Evolutionary conservation across 2,797 vertebrate genomes (phyloP), one percentile per base, ranked within the genome.

Genomic region (Myotis planiceps): DNA sequence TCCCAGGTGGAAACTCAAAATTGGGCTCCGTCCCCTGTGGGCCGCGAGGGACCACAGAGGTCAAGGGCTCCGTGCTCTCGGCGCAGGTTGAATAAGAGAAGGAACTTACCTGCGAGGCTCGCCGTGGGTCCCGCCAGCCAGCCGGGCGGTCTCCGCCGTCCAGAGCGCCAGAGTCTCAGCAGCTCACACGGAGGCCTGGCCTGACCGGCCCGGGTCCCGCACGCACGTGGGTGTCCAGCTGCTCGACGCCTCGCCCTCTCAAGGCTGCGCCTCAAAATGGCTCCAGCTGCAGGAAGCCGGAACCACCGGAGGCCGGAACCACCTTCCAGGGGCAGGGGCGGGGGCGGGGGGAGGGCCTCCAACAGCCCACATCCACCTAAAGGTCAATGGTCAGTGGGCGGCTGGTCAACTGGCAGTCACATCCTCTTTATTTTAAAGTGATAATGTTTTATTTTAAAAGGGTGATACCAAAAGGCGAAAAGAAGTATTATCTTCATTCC

Each of bases 11-110:
- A 23, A 81, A 23, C 16, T 29, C 12, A 19, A 23, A 21, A 15
- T 9, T 45, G 39, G 39, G 58, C 39, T 39, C 37, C 4, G 25
- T 27, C 4, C 37, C 32, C 1, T 0, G 27, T 29, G n/a, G 23
- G 53, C 39, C 45, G 18, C 55, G 14, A 19, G 39, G 47, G 29
- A 37, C n/a, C 3, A 12, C 8, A 58, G 9, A 19, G 39, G 42
- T 15, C 2, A 13, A 10, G 10, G 42, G 6, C 23, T 6, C 5
- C 25, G 6, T 0, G 18, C 0, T 7, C 16, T 3, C 15, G 25
- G 16, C 6, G 1, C 51, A 18, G 6, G 45, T 6, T 21, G n/a
- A 29, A 29, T 14, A 39, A 49, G 27, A 25, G 23, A 76, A 63
- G 27, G 9, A 68, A 55, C 18, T 34, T 37, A 71, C 15, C 18